Base-by-base conservation (phyloP, 2,113 vertebrate genomes). In the Xiphias gladius region DNA sequence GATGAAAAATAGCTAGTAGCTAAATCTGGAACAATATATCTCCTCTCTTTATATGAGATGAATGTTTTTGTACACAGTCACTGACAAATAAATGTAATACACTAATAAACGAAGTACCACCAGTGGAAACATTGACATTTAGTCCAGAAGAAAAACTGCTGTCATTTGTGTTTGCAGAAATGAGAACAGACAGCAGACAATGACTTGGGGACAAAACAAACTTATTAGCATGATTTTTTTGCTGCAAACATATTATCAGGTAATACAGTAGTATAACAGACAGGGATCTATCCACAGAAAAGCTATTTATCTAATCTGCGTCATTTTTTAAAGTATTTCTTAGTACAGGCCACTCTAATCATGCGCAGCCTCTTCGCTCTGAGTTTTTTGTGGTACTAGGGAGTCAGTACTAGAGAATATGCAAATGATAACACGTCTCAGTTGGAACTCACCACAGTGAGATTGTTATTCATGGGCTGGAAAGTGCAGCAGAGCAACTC, bases 401-500 rank as follows among this genome's bases (percentile, higher is more conserved):
- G 37, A 76, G 58, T 37, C 43, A 55, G 11, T 12, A 20, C 46
- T 1, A 37, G 2, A 48, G 4, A 57, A 62, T 2, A 48, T 13
- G 54, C 59, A 74, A 24, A 50, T 59, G n/a, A 35, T 2, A 64
- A 26, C 4, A 30, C 7, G 30, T 62, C 12, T 58, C 3, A n/a
- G 68, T 35, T 28, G 26, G 22, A 48, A 94, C 96, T 93, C 81
- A 98, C 98, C 97, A 98, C 97, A 0, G 97, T 98, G 22, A 98
- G 97, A 91, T 98, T 98, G 90, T 99, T 99, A 84, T 99, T 99
- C 95, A 99, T 97, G 0, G 97, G 98, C 91, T 99, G 98, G 91
- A 99, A 99, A 22, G 96, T 97, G 83, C 98, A 99, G 95, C 97
- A 99, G 8, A 99, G 96, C 79, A 99, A 92, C 76, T 97, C 96